Conservation (phyloP, 2,113 vertebrate species). For the Sakesphorus luctuosus region DNA sequence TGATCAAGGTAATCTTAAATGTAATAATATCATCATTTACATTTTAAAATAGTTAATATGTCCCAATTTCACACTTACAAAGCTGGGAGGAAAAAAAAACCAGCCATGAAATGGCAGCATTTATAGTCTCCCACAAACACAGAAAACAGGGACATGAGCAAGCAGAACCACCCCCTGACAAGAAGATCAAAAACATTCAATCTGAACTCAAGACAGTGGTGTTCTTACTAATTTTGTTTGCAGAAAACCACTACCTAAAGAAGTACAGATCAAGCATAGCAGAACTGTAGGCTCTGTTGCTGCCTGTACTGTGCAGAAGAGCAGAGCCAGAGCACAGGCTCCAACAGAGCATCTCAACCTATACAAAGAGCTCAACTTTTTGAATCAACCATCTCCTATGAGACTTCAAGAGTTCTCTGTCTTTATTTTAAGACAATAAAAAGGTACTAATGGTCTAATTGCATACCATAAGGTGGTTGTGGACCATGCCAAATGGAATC, state of each 20-base stretch:
- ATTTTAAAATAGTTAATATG: neutral
- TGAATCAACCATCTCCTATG: neutral
- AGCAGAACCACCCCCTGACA: neutral
- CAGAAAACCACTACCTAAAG: neutral
- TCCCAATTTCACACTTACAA: neutral
- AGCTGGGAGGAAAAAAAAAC: neutral
- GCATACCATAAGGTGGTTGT: neutral
- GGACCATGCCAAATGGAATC: neutral
- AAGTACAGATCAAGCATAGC: neutral
- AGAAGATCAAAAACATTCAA: neutral
- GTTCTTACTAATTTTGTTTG: neutral
- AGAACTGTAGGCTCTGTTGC: neutral
- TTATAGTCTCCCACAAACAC: neutral
- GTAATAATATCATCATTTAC: neutral
- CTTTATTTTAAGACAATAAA: neutral
- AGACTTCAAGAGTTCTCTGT: neutral
- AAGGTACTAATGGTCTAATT: neutral
- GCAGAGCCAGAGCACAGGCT: neutral
- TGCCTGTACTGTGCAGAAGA: neutral
- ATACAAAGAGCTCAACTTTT: neutral
- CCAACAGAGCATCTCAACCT: neutral
- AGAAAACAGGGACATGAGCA: neutral
- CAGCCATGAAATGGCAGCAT: accelerated
- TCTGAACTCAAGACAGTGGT: neutral
- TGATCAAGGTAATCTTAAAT: neutral